Conservation (phyloP, 2,113 vertebrate genomes). For the Elanoides forficatus region DNA sequence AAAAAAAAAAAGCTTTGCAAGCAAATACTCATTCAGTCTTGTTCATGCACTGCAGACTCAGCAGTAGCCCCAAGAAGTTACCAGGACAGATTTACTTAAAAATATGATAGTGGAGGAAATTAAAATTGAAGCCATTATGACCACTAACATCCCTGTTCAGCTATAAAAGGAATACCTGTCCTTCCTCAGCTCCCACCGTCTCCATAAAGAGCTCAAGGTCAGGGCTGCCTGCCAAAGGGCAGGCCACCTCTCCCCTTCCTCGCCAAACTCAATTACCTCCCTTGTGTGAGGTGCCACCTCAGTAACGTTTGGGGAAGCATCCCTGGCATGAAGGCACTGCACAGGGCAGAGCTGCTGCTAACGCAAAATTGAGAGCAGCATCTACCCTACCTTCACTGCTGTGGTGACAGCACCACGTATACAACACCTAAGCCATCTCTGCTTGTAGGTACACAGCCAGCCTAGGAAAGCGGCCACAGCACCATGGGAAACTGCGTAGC, state of each 20-base stretch:
- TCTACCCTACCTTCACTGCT: accelerated
- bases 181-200: background rate
- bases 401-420: background rate
- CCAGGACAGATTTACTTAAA: background rate
- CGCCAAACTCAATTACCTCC: background rate
- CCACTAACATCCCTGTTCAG: background rate
- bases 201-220: background rate
- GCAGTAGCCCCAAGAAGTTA: background rate
- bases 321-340: background rate
- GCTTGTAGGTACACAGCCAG: background rate
- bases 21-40: background rate
- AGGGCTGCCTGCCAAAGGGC: background rate
- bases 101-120: background rate
- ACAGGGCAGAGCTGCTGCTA: background rate
- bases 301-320: background rate
- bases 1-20: background rate
- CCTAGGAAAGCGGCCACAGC: background rate
- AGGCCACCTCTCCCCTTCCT: background rate
- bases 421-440: background rate
- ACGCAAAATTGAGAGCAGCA: background rate
- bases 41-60: background rate
- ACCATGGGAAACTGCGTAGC: background rate
- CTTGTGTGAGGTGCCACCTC: background rate
- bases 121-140: background rate
- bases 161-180: background rate